These are phyloP conservation scores for Drosophila tropicalis DNA, from an alignment of 1,140 invertebrate genomes.

Conservation along the genomic window DNA sequence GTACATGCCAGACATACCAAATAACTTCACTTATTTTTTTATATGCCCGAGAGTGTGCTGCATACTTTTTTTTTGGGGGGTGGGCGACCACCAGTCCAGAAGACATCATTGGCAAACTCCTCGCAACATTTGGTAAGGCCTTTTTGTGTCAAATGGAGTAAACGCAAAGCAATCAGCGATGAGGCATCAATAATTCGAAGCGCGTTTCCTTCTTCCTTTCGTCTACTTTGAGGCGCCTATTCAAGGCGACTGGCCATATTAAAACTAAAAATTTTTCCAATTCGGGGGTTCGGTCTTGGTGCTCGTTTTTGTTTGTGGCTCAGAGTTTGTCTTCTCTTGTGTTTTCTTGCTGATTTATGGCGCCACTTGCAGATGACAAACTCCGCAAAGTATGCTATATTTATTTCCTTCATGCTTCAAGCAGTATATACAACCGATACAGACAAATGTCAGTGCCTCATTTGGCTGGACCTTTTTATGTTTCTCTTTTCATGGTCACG, in stretches of 20 bases:
- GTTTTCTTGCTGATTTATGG: slow-evolving; percentile 65
- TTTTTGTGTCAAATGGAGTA: slow-evolving; percentile 74
- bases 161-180: slow-evolving; percentile 77
- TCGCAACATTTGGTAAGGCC: neutral
- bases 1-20: slow-evolving; percentile 74
- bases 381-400: slow-evolving; percentile 48
- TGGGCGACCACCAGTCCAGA: slow-evolving; percentile 4
- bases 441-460: slow-evolving; percentile 9
- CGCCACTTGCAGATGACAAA: slow-evolving; percentile 66
- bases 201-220: slow-evolving; percentile 53
- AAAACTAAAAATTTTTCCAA: slow-evolving; percentile 71
- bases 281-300: slow-evolving; percentile 50
- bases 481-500: slow-evolving; percentile 70
- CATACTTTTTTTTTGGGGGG: slow-evolving; percentile 22
- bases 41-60: slow-evolving; percentile 41
- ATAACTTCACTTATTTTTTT: slow-evolving; percentile 72
- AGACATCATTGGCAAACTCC: neutral
- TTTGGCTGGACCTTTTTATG: slow-evolving; percentile 47
- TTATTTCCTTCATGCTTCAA: slow-evolving; percentile 27
- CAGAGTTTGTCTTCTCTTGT: neutral
- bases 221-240: slow-evolving; percentile 23
- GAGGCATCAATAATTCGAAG: slow-evolving; percentile 77
- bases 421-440: neutral
- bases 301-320: neutral
- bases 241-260: slow-evolving; percentile 49